Evolutionary conservation across 2,113 vertebrate genomes (phyloP).

Genomic region (Ceuthmochares aereus): DNA sequence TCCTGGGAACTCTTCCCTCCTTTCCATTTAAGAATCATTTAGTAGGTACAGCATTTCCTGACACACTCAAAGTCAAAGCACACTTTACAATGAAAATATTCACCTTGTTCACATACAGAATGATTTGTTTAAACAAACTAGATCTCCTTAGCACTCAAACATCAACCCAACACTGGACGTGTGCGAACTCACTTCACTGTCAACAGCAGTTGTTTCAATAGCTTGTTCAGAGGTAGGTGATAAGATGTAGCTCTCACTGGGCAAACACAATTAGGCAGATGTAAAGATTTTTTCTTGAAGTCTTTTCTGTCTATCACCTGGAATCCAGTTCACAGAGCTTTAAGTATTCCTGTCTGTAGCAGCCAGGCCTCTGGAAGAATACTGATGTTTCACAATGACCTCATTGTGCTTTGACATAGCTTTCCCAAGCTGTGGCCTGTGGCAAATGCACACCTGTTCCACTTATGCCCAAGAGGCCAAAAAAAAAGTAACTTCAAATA

Average conservation of each 20-base stretch:
- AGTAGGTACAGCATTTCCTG: not conserved
- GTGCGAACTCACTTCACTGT: not conserved
- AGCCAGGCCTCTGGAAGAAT: constrained; percentile 79
- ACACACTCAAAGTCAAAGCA: constrained; percentile 39
- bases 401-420: constrained; percentile 80
- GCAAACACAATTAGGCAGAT: constrained; percentile 33
- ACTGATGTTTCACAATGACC: constrained; percentile 81
- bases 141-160: constrained; percentile 47
- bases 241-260: constrained; percentile 12
- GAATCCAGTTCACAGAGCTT: constrained; percentile 70
- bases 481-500: constrained; percentile 79
- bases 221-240: constrained; percentile 12
- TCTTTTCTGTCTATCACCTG: constrained; percentile 69
- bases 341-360: constrained; percentile 69
- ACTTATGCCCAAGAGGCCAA: constrained; percentile 81
- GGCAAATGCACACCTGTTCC: constrained; percentile 87
- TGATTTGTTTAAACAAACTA: constrained; percentile 45
- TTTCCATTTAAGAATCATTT: constrained; percentile 50
- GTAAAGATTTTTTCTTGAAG: constrained; percentile 41
- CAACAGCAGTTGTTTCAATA: constrained; percentile 20
- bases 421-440: constrained; percentile 79
- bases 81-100: constrained; percentile 41
- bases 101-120: constrained; percentile 33
- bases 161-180: not conserved
- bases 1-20: constrained; percentile 59